phyloP scores from a whole-genome alignment of 2,888 invertebrate species.

The Cerastis leucographa region DNA sequence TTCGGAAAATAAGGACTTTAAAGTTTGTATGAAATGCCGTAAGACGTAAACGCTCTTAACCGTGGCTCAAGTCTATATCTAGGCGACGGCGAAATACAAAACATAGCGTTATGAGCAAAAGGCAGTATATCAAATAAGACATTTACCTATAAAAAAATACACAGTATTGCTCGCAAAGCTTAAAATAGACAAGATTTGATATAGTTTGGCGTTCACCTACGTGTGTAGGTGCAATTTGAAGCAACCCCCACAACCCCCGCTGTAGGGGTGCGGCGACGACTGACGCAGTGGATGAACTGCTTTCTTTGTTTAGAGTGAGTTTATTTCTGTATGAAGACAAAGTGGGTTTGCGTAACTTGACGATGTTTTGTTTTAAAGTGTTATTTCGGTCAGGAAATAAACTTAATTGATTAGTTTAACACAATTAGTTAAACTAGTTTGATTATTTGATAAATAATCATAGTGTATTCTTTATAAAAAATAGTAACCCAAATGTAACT shows the following conservation, averaged over 20 bases:
- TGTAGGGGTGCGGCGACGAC: constrained; percentile 33
- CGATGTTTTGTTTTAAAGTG: background rate
- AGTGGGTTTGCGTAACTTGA: background rate
- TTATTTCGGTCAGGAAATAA: background rate
- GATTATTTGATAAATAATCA: background rate
- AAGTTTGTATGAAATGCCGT: too few species aligned
- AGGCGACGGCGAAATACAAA: background rate
- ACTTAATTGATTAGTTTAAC: background rate
- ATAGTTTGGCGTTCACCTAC: constrained; percentile 15
- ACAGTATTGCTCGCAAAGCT: background rate
- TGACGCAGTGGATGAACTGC: constrained; percentile 29
- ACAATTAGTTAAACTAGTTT: background rate
- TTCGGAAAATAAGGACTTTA: too few species aligned
- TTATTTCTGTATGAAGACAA: background rate
- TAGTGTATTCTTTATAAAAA: background rate
- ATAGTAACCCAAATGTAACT: background rate
- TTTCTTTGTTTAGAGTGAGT: constrained; percentile 24
- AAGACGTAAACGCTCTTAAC: too few species aligned
- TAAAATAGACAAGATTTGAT: constrained; percentile 32
- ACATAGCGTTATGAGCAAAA: background rate
- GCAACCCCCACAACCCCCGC: constrained; percentile 15
- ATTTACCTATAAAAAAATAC: background rate
- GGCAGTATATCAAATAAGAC: background rate
- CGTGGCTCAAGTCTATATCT: background rate
- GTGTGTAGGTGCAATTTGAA: constrained; percentile 53